Evolutionary conservation across 2,888 invertebrate species (phyloP), one percentile per base, ranked within the genome.

Genomic region (Plagodis pulveraria): DNA sequence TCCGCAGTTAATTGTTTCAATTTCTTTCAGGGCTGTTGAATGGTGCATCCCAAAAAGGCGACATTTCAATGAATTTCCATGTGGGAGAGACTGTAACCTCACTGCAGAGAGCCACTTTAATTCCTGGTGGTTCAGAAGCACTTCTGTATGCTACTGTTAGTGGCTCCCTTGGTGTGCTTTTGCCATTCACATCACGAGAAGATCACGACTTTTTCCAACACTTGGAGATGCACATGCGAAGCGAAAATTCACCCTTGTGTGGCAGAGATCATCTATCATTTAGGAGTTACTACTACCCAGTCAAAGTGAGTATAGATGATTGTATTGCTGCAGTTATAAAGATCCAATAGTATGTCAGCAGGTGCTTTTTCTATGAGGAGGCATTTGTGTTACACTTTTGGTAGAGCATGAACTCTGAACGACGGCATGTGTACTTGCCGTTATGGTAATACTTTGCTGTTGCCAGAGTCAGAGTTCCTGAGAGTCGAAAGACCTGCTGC

Each of bases 151-250:
- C 99, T 0, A 99, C 99, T 0, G 84, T 99, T 10, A 98, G 98
- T 62, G 99, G 99, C 5, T 96, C 98, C 0, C 96, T 99, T 0
- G 99, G 99, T 0, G 98, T 98, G 7, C 93, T 99, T 42, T 96
- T 99, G 22, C 98, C 99, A 0, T 99, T 99, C 79, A 98, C 98
- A 0, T 98, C 98, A 12, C 96, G 98, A 73, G 99, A 99, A 93
- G 99, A 99, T 86, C 99, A 98, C 74, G 99, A 99, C 83, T 99
- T 99, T 86, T 99, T 99, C 93, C 99, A 99, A 82, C 99, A 99
- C 90, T 93, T 99, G 65, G 99, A 99, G 88, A 99, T 99, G 99
- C 99, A 99, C 85, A 98, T 99, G 98, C 94, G 99, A 52, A 97
- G 98, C 67, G 99, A 99, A 86, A 97, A 99, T 87, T 95, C 98